Conservation (phyloP, 2,797 vertebrate genomes). For the Coreius guichenoti region DNA sequence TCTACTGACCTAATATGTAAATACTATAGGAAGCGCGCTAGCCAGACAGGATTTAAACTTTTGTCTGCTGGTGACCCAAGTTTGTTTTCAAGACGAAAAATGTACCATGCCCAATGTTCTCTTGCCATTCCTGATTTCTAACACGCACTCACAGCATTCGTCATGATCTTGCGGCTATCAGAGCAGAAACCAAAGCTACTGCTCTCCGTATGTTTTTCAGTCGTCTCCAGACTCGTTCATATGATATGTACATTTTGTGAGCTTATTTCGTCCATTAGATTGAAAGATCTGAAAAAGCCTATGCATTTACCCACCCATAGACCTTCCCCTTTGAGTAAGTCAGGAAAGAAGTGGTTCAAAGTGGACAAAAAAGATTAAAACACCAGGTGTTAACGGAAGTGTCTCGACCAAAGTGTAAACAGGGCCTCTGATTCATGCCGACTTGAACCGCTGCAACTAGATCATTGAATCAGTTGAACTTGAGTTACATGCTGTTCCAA, state of each 20-base stretch:
- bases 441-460: background rate
- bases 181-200: background rate
- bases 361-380: background rate
- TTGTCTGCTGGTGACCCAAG: background rate
- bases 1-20: background rate
- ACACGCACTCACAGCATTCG: background rate
- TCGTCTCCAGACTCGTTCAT: no score
- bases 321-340: background rate
- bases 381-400: background rate
- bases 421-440: no score
- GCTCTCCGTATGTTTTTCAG: background rate
- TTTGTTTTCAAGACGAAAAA: background rate
- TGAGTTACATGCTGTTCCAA: background rate
- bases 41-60: no score
- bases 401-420: no score
- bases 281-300: no score
- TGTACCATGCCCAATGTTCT: background rate
- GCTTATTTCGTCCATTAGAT: background rate
- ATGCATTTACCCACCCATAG: background rate
- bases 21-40: no score
- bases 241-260: background rate
- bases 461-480: background rate
- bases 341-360: background rate
- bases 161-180: background rate
- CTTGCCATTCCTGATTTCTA: background rate